Evolutionary conservation across 1,140 invertebrate species (phyloP).

Genomic region (Medauroidea extradentata): DNA sequence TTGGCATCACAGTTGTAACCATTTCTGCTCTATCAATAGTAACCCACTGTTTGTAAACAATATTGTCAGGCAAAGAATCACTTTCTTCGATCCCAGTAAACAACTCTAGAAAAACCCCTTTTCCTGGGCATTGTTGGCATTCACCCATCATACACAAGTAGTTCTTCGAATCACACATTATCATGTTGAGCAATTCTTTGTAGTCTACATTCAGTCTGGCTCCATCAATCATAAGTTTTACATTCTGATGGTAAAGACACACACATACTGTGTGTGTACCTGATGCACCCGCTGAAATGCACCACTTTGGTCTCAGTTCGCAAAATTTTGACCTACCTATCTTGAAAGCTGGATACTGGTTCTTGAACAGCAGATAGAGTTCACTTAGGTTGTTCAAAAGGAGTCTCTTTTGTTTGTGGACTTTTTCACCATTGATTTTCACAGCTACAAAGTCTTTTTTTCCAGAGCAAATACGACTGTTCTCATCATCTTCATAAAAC

Average conservation of each 20-base stretch:
- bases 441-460: conserved; percentile 4
- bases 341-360: conserved; percentile 1
- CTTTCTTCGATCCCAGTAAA: conserved; percentile 4
- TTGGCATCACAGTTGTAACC: conserved; percentile 7
- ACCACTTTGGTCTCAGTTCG: conserved; percentile 10
- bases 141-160: conserved; percentile 8
- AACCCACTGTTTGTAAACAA: conserved; percentile 10
- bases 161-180: conserved; percentile 7
- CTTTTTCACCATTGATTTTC: too few species aligned
- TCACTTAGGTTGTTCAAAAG: not conserved
- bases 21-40: conserved; percentile 13
- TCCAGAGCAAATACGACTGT: conserved; percentile 10
- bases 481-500: conserved; percentile 12
- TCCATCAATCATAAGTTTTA: conserved; percentile 15
- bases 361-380: not conserved
- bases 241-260: conserved; percentile 15
- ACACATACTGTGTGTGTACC: conserved; percentile 14
- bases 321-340: conserved; percentile 16
- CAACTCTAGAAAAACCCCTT: conserved; percentile 3
- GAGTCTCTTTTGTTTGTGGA: too few species aligned
- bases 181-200: conserved; percentile 6
- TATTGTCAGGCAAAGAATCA: conserved; percentile 8
- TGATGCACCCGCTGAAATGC: conserved; percentile 11
- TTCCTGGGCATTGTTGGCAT: conserved; percentile 2
- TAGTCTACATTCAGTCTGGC: conserved; percentile 4